phyloP scores from a whole-genome alignment of 2,797 vertebrate species.

The Meda fulgida region DNA sequence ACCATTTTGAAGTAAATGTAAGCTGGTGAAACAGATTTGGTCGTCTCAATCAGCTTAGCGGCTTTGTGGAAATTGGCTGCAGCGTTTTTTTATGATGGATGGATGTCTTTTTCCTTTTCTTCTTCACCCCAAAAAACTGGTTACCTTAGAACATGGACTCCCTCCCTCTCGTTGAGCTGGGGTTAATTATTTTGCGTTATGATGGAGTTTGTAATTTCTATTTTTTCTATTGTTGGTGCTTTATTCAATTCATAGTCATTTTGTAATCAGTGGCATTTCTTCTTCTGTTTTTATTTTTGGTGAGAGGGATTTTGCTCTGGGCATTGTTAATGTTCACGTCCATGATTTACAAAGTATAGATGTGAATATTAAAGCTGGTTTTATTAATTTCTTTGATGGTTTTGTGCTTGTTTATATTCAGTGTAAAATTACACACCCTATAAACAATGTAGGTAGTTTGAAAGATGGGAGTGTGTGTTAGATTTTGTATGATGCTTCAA shows the following conservation, averaged over 20 bases:
- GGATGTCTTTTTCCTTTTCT: conserved; percentile 61
- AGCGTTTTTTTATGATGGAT: conserved; percentile 79
- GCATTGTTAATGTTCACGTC: background rate
- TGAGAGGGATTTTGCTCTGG: background rate
- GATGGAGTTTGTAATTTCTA: conserved; percentile 10
- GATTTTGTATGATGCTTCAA: conserved; percentile 24
- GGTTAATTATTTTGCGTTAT: conserved; percentile 62
- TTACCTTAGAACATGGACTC: conserved; percentile 59
- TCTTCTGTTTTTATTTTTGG: background rate
- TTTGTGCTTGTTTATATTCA: conserved; percentile 12
- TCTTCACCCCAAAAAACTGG: background rate
- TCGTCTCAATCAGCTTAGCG: conserved; percentile 86
- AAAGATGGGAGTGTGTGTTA: conserved; percentile 22
- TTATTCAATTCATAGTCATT: background rate
- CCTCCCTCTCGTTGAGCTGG: conserved; percentile 40
- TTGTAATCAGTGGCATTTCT: background rate
- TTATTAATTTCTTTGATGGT: conserved; percentile 6
- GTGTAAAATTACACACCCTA: conserved; percentile 1
- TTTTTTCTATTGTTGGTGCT: conserved; percentile 15
- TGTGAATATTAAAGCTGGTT: background rate
- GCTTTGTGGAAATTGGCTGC: conserved; percentile 86
- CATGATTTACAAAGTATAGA: conserved; percentile 4
- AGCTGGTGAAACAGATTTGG: conserved; percentile 86
- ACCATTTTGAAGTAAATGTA: conserved; percentile 85
- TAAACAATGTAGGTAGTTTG: conserved; percentile 9